Conservation (phyloP, 2,888 invertebrate species). For the Xestia c-nigrum region DNA sequence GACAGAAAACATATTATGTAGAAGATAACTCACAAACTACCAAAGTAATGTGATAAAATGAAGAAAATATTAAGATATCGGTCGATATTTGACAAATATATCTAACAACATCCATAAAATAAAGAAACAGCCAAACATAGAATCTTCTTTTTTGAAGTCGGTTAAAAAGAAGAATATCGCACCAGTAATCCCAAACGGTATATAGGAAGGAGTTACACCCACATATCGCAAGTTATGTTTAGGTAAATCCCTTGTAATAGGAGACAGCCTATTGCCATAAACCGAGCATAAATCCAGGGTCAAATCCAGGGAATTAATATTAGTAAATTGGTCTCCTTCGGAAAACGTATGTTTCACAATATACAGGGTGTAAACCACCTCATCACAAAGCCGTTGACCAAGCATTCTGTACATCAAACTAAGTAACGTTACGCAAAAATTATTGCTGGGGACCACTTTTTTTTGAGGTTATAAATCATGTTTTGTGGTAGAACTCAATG, state of each 20-base stretch:
- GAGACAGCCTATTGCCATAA: slow-evolving; percentile 5
- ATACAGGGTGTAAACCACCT: too few relatives aligned
- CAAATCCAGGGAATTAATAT: slow-evolving; percentile 20
- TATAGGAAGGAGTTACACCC: background rate
- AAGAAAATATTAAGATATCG: too few relatives aligned
- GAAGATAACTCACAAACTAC: too few relatives aligned
- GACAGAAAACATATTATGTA: too few relatives aligned
- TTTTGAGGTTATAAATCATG: too few relatives aligned
- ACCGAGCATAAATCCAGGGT: slow-evolving; percentile 7
- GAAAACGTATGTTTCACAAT: slow-evolving; percentile 14
- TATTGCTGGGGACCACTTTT: too few relatives aligned
- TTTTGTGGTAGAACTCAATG: too few relatives aligned
- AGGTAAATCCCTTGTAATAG: slow-evolving; percentile 12
- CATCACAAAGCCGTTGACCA: too few relatives aligned
- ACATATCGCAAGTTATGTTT: background rate
- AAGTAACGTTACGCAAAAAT: too few relatives aligned
- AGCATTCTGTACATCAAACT: too few relatives aligned
- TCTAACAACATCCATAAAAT: background rate
- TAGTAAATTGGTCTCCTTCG: slow-evolving; percentile 12
- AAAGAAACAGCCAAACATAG: too few relatives aligned
- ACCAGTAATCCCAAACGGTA: background rate
- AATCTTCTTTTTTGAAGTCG: background rate
- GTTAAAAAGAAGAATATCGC: background rate
- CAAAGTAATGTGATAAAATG: too few relatives aligned
- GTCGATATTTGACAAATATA: background rate